Percentiles rank a stretch among this genome's conserved stretches.
Evolutionary conservation across 2,113 vertebrate genomes (phyloP).

Genomic region (Nesoenas mayeri): DNA sequence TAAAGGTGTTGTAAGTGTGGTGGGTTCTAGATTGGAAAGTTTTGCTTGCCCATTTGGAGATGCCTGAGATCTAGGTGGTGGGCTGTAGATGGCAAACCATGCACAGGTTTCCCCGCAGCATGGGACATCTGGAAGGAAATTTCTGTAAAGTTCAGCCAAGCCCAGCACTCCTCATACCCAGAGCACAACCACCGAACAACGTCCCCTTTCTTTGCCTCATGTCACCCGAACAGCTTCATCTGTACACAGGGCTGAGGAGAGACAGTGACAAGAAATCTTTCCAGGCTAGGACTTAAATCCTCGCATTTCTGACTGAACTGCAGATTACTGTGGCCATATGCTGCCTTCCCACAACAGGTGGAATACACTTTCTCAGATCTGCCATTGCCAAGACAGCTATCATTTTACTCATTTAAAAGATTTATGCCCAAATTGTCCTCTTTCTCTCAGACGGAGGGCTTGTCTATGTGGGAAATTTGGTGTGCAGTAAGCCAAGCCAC

Average conservation of each 20-base stretch:
- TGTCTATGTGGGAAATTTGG: constrained; percentile 32
- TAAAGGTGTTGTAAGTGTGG: neutral
- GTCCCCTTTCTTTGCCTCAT: neutral
- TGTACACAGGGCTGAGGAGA: neutral
- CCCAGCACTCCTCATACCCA: neutral
- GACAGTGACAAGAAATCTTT: constrained; percentile 11
- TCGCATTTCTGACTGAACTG: constrained; percentile 34
- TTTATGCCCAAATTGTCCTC: constrained; percentile 48
- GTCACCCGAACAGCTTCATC: neutral
- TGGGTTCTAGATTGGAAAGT: neutral
- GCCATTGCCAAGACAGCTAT: constrained; percentile 54
- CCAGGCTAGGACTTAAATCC: constrained; percentile 6
- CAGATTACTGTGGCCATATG: constrained; percentile 52
- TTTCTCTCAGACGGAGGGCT: neutral
- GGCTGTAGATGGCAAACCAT: neutral
- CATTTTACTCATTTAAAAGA: constrained; percentile 60
- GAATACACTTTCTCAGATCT: constrained; percentile 53
- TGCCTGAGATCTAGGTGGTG: neutral
- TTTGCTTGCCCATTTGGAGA: neutral
- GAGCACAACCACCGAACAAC: neutral
- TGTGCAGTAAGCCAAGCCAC: constrained; percentile 18
- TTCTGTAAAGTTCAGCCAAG: neutral
- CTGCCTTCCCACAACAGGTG: constrained; percentile 60
- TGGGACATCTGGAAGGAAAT: neutral
- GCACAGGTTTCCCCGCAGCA: neutral